phyloP scores from a whole-genome alignment of 2,797 vertebrate genomes.

The Alectoris magna region DNA sequence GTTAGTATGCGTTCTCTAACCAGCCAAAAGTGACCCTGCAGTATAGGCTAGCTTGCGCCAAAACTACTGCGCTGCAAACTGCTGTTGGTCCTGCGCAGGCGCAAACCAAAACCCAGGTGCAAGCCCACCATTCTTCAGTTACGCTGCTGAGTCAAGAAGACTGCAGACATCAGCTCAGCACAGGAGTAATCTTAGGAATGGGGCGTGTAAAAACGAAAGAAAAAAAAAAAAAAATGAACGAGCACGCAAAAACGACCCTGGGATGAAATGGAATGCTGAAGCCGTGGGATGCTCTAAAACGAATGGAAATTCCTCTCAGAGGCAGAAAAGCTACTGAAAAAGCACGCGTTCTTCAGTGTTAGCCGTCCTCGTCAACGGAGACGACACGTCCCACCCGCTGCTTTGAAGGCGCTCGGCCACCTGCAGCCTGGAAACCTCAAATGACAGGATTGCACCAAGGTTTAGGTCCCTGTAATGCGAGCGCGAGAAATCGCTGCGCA shows the following conservation, averaged over 20 bases:
- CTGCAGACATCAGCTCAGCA: background rate
- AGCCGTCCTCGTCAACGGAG: background rate
- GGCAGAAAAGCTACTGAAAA: background rate
- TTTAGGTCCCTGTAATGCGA: constrained; percentile 99
- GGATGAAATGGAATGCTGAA: background rate
- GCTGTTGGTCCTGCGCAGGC: constrained; percentile 97
- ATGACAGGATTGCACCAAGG: constrained; percentile 89
- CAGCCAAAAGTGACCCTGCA: constrained; percentile 99
- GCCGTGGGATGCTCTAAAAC: background rate
- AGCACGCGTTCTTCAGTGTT: background rate
- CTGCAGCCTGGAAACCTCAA: constrained; percentile 87
- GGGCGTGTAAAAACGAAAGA: no score
- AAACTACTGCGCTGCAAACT: constrained; percentile 95
- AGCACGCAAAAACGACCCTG: fast-evolving
- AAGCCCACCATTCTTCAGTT: constrained; percentile 93
- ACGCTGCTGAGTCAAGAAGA: constrained; percentile 57
- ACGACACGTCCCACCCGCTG: background rate
- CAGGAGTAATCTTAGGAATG: background rate
- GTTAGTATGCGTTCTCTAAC: constrained; percentile 91
- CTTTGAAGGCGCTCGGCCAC: background rate
- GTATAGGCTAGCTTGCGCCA: constrained; percentile 96
- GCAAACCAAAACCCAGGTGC: constrained; percentile 95
- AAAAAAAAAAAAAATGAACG: background rate
- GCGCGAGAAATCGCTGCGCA: constrained; percentile 91
- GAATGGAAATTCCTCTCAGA: background rate